These are phyloP conservation scores for Bombus sylvicola DNA, from an alignment of 1,140 invertebrate genomes.

Conservation along the genomic window DNA sequence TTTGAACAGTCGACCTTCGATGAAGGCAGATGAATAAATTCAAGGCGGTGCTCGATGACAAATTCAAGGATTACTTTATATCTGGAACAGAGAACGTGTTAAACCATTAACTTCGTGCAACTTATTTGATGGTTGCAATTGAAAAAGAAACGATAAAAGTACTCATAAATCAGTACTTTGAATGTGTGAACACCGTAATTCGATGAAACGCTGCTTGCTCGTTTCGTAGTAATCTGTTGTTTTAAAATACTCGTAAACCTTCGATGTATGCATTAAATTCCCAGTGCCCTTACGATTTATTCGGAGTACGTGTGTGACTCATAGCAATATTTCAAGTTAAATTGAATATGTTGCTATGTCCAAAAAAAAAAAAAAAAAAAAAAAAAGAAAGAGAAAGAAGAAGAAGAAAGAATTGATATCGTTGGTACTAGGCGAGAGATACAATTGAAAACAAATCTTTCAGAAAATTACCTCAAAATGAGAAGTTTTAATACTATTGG, in stretches of 20 bases:
- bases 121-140: background rate
- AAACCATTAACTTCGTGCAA: constrained; percentile 5
- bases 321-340: background rate
- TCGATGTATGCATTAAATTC: background rate
- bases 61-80: constrained; percentile 35
- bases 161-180: background rate
- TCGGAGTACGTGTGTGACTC: background rate
- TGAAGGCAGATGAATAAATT: constrained; percentile 32
- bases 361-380: too few relatives aligned
- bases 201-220: background rate
- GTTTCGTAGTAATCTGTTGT: background rate
- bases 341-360: background rate
- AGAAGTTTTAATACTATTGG: background rate
- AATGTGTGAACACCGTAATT: background rate
- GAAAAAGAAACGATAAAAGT: background rate
- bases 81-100: constrained; percentile 12
- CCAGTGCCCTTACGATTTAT: too few relatives aligned
- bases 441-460: too few relatives aligned
- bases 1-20: constrained; percentile 29
- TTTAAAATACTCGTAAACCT: background rate
- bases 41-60: constrained; percentile 21
- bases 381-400: background rate
- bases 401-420: background rate
- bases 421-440: too few relatives aligned
- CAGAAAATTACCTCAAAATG: too few relatives aligned